Base-by-base conservation (phyloP, 1,140 invertebrate species). In the Sarcophaga bullata region DNA sequence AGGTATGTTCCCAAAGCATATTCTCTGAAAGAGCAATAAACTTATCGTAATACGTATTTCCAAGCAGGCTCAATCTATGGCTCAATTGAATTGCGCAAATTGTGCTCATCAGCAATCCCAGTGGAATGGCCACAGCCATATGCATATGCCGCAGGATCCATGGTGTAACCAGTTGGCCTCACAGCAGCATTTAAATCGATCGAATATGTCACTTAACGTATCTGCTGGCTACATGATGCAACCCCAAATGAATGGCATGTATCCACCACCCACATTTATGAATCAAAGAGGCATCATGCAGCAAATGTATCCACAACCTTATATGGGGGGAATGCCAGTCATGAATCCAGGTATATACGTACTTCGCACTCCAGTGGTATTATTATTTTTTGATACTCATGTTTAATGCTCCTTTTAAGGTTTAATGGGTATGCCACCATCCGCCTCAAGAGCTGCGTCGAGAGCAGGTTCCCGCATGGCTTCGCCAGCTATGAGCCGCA, bases 401-500 rank as follows among this genome's bases (percentile, higher is more conserved):
- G 5, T 48, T 76, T 2, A 3, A 15, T 76, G 19, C 13, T 49
- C 8, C 8, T 49, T 81, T 81, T 0, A 11, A 89, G 88, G 88
- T 73, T 84, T 88, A 11, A 86, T 89, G 84, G 86, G 85, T 19
- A 87, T 88, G 86, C 88, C 88, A 1, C 62, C 82, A 6, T 84
- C 86, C 85, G 90, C 62, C 87, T 91, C 90, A 82, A 85, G 90
- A 88, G 91, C 90, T 84, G 91, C 86, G 81, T 93, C 86, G 80
- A 91, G 90, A 86, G 91, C 89, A 5, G 92, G 85, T 85, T 93
- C 92, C 0, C 92, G 93, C 82, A 92, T 93, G 0, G 91, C 92
- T 0, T 95, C 95, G 0, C 95, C 95, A 0, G 93, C 95, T 0
- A 92, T 93, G 37, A 95, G 94, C 84, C 91, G 93, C 46, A 94